Conservation (phyloP, 2,888 invertebrate genomes). For the Acanthosepion esculentum region DNA sequence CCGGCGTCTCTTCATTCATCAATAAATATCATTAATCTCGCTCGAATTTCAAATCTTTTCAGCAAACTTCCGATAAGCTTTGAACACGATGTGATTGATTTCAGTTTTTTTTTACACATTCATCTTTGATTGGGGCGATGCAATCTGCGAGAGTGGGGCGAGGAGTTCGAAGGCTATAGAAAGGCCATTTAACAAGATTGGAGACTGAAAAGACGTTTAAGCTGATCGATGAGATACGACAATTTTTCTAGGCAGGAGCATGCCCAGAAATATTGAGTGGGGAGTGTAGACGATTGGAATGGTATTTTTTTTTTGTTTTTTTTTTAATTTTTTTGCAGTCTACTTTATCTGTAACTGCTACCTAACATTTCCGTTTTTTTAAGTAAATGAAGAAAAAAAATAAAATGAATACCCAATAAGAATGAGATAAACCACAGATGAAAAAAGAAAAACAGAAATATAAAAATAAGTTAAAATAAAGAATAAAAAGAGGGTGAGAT, state of each 20-base stretch:
- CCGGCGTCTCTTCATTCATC: not conserved
- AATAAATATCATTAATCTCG: slow-evolving; percentile 22
- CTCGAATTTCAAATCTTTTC: slow-evolving; percentile 14
- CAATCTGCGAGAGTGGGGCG: not conserved
- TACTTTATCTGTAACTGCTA: too few relatives aligned
- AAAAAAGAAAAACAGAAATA: too few relatives aligned
- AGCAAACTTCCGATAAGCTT: slow-evolving; percentile 11
- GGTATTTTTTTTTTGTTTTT: too few relatives aligned
- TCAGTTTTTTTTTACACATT: not conserved
- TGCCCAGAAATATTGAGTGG: not conserved
- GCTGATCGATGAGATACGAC: not conserved
- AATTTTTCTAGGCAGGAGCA: not conserved
- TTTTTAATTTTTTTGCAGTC: too few relatives aligned
- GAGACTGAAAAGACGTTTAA: not conserved
- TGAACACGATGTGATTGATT: not conserved
- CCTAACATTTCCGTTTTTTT: too few relatives aligned
- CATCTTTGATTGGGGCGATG: not conserved
- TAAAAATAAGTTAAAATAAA: too few relatives aligned
- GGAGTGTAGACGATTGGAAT: too few relatives aligned
- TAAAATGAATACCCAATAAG: too few relatives aligned
- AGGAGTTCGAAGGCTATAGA: not conserved
- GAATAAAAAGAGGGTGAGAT: too few relatives aligned
- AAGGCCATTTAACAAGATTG: not conserved
- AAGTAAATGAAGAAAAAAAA: too few relatives aligned
- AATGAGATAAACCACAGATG: too few relatives aligned